Conservation (phyloP, 2,888 invertebrate genomes). For the Pseudeuparius sepicola region DNA sequence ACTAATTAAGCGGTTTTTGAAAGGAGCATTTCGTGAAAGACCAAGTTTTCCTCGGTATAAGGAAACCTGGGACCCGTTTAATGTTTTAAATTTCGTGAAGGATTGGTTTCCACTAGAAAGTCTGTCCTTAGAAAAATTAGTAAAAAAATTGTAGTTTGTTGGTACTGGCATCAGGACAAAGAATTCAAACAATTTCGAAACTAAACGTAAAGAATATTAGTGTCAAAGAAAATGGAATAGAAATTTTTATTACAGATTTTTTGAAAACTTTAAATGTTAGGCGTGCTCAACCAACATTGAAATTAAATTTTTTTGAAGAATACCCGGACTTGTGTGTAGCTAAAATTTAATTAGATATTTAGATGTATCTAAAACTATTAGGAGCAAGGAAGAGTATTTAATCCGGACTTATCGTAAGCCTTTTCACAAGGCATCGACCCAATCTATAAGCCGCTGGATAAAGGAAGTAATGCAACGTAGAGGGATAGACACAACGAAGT, state of each 20-base stretch:
- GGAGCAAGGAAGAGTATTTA: constrained; percentile 10
- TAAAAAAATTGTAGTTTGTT: constrained; percentile 6
- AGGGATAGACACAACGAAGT: constrained; percentile 10
- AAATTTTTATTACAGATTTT: constrained; percentile 9
- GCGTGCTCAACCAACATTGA: constrained; percentile 5
- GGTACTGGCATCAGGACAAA: constrained; percentile 9
- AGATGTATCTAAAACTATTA: too few species aligned
- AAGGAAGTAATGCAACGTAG: constrained; percentile 8
- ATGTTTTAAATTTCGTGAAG: constrained; percentile 4
- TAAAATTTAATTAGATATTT: constrained; percentile 11
- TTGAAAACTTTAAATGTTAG: constrained; percentile 6
- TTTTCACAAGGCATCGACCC: constrained; percentile 11
- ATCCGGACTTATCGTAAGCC: constrained; percentile 9
- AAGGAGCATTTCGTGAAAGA: too few species aligned
- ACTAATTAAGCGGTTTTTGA: too few species aligned
- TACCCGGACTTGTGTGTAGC: constrained; percentile 8
- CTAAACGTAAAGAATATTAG: constrained; percentile 9
- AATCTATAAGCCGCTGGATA: constrained; percentile 9
- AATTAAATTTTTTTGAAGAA: constrained; percentile 7
- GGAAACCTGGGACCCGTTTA: constrained; percentile 9
- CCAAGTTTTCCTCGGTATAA: too few species aligned
- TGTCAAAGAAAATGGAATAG: constrained; percentile 4
- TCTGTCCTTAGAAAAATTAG: constrained; percentile 3
- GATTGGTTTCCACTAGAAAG: constrained; percentile 7
- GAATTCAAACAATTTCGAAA: constrained; percentile 8